phyloP scores from a whole-genome alignment of 2,888 invertebrate species.

The Scaptomyza parva region DNA sequence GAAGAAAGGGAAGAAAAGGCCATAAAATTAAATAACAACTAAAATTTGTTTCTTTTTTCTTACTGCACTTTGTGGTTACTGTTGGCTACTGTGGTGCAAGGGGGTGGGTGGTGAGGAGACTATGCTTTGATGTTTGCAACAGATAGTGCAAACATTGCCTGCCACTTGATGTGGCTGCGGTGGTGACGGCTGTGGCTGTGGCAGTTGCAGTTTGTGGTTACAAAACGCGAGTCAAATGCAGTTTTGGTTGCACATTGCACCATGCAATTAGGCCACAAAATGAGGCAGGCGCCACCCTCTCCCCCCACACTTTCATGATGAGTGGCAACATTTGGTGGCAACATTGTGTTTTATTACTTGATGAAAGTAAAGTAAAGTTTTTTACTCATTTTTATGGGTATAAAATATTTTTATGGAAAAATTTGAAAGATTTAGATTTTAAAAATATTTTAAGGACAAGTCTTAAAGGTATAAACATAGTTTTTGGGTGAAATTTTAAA shows the following conservation, averaged over 20 bases:
- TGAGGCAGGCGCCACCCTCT: constrained; percentile 26
- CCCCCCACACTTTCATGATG: background rate
- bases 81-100: background rate
- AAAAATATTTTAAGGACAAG: too few species aligned
- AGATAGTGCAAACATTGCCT: constrained; percentile 1
- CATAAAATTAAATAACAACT: constrained; percentile 67
- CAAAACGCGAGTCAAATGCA: constrained; percentile 18
- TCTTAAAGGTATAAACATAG: too few species aligned
- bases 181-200: too few species aligned
- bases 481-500: too few species aligned
- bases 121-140: constrained; percentile 41
- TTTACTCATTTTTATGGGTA: too few species aligned
- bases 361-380: too few species aligned
- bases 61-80: constrained; percentile 25
- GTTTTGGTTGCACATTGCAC: constrained; percentile 6
- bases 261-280: constrained; percentile 59
- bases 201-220: constrained; percentile 29
- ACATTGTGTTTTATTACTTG: too few species aligned
- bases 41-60: constrained; percentile 56
- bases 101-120: background rate
- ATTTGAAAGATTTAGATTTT: too few species aligned
- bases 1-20: background rate
- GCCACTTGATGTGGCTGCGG: constrained; percentile 1
- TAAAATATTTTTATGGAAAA: too few species aligned
- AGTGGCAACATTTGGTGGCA: constrained; percentile 16